Percentiles rank a stretch among this genome's conserved stretches.
These are phyloP conservation scores for Caranx melampygus DNA, from an alignment of 2,113 vertebrate genomes.

Conservation along the genomic window DNA sequence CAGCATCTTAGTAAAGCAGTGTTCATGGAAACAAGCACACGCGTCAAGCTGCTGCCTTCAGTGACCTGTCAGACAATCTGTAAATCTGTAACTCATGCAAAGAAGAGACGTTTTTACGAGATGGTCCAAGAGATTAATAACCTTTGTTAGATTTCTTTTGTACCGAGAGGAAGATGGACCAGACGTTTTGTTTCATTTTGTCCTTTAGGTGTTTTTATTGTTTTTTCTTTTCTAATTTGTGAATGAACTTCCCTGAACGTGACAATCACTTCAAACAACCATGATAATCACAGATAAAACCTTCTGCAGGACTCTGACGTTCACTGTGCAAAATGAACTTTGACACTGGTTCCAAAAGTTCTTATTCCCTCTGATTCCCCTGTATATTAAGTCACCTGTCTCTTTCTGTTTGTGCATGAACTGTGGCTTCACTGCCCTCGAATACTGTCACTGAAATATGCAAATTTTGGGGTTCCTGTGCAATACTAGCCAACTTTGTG, in stretches of 20 bases:
- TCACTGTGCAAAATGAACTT: conserved; percentile 21
- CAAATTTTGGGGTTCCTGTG: conserved; percentile 64
- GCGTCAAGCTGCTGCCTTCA: conserved; percentile 29
- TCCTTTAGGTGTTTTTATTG: conserved; percentile 14
- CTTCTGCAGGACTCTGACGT: conserved; percentile 10
- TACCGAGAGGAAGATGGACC: neutral
- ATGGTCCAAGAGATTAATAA: conserved; percentile 32
- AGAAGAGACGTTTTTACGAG: neutral
- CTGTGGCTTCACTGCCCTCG: conserved; percentile 32
- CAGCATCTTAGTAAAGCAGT: neutral
- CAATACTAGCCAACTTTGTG: conserved; percentile 46
- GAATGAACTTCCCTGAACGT: conserved; percentile 6
- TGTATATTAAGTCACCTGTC: conserved; percentile 14
- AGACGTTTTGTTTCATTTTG: conserved; percentile 7
- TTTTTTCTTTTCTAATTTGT: conserved; percentile 13
- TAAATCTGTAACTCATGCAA: neutral
- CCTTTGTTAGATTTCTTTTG: conserved; percentile 9
- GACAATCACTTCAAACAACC: conserved; percentile 32
- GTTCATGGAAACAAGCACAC: neutral
- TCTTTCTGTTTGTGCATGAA: conserved; percentile 59
- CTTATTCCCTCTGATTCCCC: neutral
- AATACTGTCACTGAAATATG: conserved; percentile 59
- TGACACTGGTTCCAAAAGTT: conserved; percentile 25
- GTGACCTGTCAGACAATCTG: neutral
- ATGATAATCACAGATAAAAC: neutral